Evolutionary conservation across 2,797 vertebrate species (phyloP), one percentile per base, ranked within the genome.

Genomic region (Liasis olivaceus): DNA sequence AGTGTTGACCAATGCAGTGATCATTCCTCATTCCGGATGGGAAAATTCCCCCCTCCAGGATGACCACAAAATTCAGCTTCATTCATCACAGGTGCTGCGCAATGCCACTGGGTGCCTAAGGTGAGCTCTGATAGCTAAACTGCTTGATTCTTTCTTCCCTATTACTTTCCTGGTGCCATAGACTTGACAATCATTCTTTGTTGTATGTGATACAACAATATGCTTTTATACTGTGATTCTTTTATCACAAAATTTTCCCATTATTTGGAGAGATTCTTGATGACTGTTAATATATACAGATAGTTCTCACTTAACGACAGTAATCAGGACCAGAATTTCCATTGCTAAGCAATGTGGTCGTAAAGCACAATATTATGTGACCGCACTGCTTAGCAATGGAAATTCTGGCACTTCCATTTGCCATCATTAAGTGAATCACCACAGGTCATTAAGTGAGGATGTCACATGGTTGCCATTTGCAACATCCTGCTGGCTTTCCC

Each of bases 41-140:
- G 99, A 99, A 96, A 98, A 99, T 92, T 99, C 99, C 72, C 98
- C 99, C 0, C 98, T 99, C 93, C 99, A 99, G 93, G 99, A 99
- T 26, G 99, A 99, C 96, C 98, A 98, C 96, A 99, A 99, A 97
- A 98, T 99, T 92, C 99, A 99, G 60, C 98, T 99, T 94, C 99
- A 99, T 97, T 99, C 99, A 24, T 99, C 99, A 94, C 99, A 99
- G 98, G 99, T 99, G 97, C 98, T 99, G 96, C 99, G 99, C 96
- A 99, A 99, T 47, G 99, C 99, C 97, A 99, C 99, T 63, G 99
- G 99, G 95, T 99, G 99, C 98, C 99, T 99, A 98, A 98, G 99
- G 99, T 99, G 96, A 98, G 97, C 95, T 3, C 24, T 15, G 24
- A 24, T 64, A 58, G 1, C 85, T 36, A n/a, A 56, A 59, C 9